A percentile compares a stretch with the other conserved stretches of the same genome.
Conservation (phyloP, 2,888 invertebrate species). For the Liopterus haemorrhoidalis region DNA sequence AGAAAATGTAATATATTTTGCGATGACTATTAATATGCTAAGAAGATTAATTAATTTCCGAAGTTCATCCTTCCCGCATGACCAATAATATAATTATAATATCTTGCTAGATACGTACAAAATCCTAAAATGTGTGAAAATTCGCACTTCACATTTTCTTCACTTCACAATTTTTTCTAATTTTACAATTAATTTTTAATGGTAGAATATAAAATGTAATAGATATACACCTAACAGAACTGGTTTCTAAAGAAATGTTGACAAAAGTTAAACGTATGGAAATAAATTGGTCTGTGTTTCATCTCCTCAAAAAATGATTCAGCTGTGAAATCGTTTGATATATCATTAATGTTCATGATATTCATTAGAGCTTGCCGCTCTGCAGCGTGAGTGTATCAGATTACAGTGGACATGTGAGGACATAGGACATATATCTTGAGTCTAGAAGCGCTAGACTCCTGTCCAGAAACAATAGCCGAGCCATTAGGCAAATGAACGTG, state of each 20-base stretch:
- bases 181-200: too few species aligned
- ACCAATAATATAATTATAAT: too few species aligned
- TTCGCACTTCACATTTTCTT: too few species aligned
- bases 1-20: too few species aligned
- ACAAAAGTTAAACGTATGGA: not conserved
- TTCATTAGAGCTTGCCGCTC: constrained; percentile 13
- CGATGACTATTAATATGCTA: too few species aligned
- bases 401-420: constrained; percentile 33
- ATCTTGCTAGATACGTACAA: too few species aligned
- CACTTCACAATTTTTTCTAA: too few species aligned
- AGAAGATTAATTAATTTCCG: too few species aligned
- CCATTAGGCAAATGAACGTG: constrained; percentile 47
- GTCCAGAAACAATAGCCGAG: constrained; percentile 45
- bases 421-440: constrained; percentile 41
- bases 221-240: too few species aligned
- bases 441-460: constrained; percentile 42
- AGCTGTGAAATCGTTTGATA: constrained; percentile 4
- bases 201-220: too few species aligned
- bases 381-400: constrained; percentile 14
- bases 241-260: not conserved
- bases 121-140: too few species aligned
- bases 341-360: constrained; percentile 10
- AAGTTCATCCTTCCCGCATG: too few species aligned
- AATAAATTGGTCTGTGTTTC: not conserved
- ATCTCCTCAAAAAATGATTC: not conserved